Conservation (phyloP, 2,797 vertebrate species). For the Aeoliscus strigatus region DNA sequence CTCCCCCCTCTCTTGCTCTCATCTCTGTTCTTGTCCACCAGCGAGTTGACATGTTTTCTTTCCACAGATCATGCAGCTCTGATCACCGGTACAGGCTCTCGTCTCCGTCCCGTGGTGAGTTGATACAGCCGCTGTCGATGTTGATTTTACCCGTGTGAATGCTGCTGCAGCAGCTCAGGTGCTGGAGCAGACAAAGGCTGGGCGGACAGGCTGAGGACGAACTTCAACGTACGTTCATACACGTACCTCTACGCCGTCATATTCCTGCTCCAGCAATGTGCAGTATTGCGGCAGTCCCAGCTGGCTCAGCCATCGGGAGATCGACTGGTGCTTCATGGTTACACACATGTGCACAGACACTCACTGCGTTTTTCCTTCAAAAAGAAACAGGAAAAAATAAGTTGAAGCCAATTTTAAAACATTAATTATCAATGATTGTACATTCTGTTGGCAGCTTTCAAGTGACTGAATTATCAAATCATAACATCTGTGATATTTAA, state of each 20-base stretch:
- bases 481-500: no score
- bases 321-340: constrained; percentile 76
- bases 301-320: constrained; percentile 78
- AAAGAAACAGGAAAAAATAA: no score
- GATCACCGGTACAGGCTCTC: constrained; percentile 33
- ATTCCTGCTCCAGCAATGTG: constrained; percentile 73
- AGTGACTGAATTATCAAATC: no score
- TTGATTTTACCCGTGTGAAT: constrained; percentile 41
- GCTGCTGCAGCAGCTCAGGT: constrained; percentile 26
- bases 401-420: no score
- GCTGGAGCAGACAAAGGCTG: constrained; percentile 2
- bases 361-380: no score
- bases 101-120: constrained; percentile 24
- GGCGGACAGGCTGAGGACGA: no score
- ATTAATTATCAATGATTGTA: no score
- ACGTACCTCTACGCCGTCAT: constrained; percentile 74
- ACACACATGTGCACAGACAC: constrained; percentile 5
- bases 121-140: constrained; percentile 34
- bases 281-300: constrained; percentile 78
- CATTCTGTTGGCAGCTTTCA: no score
- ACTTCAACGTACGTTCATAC: no score
- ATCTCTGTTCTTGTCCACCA: constrained; percentile 38
- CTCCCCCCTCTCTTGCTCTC: no score
- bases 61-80: constrained; percentile 29
- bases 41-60: constrained; percentile 64